phyloP scores from a whole-genome alignment of 2,797 vertebrate genomes.

The Podarcis siculus region DNA sequence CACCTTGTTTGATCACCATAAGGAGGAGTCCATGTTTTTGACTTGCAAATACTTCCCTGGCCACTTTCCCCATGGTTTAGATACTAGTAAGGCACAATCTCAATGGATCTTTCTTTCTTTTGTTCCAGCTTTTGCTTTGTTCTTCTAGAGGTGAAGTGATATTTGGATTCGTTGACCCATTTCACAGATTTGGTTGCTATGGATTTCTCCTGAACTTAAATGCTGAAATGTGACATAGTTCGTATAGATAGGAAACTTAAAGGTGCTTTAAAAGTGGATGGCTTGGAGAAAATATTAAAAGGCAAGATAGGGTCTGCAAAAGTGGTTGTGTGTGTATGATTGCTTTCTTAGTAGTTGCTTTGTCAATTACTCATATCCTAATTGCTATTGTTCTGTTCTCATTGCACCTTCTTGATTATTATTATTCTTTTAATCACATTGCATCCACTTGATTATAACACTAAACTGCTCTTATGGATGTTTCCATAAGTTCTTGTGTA shows the following conservation, averaged over 20 bases:
- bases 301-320: too few species aligned
- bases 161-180: too few species aligned
- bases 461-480: background rate
- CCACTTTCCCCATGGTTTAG: background rate
- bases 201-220: background rate
- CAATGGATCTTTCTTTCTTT: background rate
- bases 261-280: background rate
- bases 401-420: background rate
- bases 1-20: background rate
- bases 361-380: slow-evolving; percentile 7
- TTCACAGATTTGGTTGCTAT: too few species aligned
- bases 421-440: background rate
- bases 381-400: background rate
- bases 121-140: background rate
- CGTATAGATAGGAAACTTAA: too few species aligned
- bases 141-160: background rate
- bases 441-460: background rate
- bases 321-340: too few species aligned
- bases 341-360: background rate
- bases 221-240: background rate
- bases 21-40: background rate
- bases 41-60: background rate
- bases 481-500: background rate
- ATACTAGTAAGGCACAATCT: background rate
- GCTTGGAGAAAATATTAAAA: background rate